Evolutionary conservation across 2,113 vertebrate species (phyloP).

Genomic region (Paramisgurnus dabryanus): DNA sequence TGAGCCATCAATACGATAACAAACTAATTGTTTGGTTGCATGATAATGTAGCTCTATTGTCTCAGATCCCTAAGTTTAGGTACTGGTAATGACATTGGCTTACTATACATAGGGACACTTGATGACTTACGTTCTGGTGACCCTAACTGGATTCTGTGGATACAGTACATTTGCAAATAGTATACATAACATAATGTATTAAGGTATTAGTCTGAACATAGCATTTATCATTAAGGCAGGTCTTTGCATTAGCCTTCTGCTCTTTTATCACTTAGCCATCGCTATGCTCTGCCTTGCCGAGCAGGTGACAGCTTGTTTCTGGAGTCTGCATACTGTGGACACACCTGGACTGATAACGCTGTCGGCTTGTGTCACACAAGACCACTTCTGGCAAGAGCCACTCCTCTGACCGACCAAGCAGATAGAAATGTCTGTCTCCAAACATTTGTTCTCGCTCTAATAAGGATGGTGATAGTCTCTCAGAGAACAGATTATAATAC

Average conservation of each 20-base stretch:
- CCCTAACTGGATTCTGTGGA: too few species aligned
- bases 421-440: constrained; percentile 52
- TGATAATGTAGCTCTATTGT: too few species aligned
- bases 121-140: too few species aligned
- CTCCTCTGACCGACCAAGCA: constrained; percentile 58
- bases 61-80: too few species aligned
- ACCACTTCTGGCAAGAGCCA: constrained; percentile 43
- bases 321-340: constrained; percentile 55
- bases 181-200: background rate
- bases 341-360: constrained; percentile 45
- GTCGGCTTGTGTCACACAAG: constrained; percentile 40
- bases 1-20: too few species aligned
- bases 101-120: too few species aligned
- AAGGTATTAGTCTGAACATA: background rate
- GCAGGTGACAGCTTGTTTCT: constrained; percentile 62
- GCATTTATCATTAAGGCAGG: constrained; percentile 45
- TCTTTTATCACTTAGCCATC: constrained; percentile 51
- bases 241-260: constrained; percentile 44
- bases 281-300: constrained; percentile 47
- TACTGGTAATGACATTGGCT: too few species aligned
- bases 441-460: constrained; percentile 54
- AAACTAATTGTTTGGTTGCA: too few species aligned
- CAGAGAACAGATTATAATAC: constrained; percentile 20
- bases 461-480: constrained; percentile 37
- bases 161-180: too few species aligned